Evolutionary conservation across 1,140 invertebrate genomes (phyloP).

Genomic region (Grapholita molesta): DNA sequence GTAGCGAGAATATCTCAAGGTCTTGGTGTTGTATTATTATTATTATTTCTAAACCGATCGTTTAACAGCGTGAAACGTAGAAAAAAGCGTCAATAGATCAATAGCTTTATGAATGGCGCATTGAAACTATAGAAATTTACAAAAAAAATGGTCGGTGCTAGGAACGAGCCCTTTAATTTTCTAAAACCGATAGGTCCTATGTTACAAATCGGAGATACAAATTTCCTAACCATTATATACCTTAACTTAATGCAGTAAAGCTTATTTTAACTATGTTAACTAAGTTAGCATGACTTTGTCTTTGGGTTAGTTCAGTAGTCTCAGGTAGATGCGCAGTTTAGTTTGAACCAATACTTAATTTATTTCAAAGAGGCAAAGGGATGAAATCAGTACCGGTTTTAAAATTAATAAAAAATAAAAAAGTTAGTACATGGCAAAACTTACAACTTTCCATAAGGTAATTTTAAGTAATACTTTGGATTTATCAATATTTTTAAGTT

Average conservation of each 20-base stretch:
- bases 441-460: too few species aligned
- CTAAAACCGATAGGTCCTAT: background rate
- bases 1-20: too few species aligned
- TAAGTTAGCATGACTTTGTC: background rate
- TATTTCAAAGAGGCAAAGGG: too few species aligned
- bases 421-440: too few species aligned
- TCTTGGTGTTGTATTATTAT: too few species aligned
- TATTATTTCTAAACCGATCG: background rate
- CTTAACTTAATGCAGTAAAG: background rate
- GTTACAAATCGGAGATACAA: background rate
- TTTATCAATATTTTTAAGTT: too few species aligned
- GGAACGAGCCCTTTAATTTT: background rate
- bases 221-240: background rate
- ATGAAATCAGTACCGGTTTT: too few species aligned
- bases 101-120: background rate
- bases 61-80: background rate
- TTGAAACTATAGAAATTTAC: background rate
- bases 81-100: background rate
- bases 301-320: background rate
- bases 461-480: too few species aligned
- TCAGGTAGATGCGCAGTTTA: background rate
- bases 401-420: too few species aligned
- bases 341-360: too few species aligned
- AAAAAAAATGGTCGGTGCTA: background rate
- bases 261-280: background rate